A percentile compares a stretch with the other conserved stretches of the same genome.
Evolutionary conservation across 2,797 vertebrate species (phyloP).

Genomic region (Poecile montanus): DNA sequence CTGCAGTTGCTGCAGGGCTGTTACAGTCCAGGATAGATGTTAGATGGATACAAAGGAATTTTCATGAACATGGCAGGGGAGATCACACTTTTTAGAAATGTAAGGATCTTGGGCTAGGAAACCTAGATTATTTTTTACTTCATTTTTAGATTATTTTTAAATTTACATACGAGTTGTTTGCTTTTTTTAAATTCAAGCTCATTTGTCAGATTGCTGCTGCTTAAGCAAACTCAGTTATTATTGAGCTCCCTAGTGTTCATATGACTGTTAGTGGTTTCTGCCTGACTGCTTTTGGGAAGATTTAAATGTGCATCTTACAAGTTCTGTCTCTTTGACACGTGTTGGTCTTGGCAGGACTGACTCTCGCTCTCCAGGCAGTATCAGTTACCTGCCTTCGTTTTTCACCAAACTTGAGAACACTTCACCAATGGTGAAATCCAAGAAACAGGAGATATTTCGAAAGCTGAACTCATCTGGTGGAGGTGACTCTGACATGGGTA

Average conservation of each 20-base stretch:
- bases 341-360: slow-evolving; percentile 83
- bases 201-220: neutral
- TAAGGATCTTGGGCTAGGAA: neutral
- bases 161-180: fast-evolving
- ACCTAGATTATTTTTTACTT: neutral
- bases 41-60: neutral
- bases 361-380: slow-evolving; percentile 92
- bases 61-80: neutral
- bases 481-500: slow-evolving; percentile 96
- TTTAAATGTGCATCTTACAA: neutral
- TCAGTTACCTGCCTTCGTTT: slow-evolving; percentile 94
- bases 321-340: neutral
- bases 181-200: neutral
- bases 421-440: slow-evolving; percentile 96
- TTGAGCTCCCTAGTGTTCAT: neutral
- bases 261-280: neutral
- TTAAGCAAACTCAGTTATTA: neutral
- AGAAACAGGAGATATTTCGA: slow-evolving; percentile 99
- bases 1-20: neutral
- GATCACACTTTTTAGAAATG: neutral
- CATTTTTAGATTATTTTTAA: neutral
- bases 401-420: slow-evolving; percentile 98
- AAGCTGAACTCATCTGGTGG: slow-evolving; percentile 97
- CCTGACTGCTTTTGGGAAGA: neutral
- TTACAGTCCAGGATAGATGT: neutral